Conservation (phyloP, 2,797 vertebrate species). For the Oreochromis grahami region DNA sequence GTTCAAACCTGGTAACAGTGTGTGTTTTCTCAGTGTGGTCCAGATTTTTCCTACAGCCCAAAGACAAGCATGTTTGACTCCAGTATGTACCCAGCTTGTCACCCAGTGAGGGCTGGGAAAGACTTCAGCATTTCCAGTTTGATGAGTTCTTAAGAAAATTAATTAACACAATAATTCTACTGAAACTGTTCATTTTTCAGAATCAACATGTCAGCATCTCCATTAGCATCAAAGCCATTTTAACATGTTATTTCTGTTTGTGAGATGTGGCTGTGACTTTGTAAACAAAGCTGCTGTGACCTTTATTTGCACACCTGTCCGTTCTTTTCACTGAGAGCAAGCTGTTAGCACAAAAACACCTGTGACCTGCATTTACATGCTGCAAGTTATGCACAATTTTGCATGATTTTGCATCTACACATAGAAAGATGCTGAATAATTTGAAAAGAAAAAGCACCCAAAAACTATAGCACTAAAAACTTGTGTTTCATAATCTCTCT, state of each 20-base stretch:
- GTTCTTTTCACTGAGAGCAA: slow-evolving; percentile 5
- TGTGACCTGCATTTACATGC: neutral
- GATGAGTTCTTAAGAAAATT: neutral
- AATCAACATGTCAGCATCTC: neutral
- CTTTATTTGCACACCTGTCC: slow-evolving; percentile 58
- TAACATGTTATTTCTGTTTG: neutral
- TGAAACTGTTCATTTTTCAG: neutral
- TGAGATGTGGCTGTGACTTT: slow-evolving; percentile 2
- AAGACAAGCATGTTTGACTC: neutral
- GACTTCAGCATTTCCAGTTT: neutral
- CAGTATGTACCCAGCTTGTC: neutral
- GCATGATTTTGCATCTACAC: neutral
- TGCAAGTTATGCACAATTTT: neutral
- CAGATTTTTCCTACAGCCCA: neutral
- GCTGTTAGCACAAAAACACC: slow-evolving; percentile 17
- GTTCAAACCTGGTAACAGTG: neutral
- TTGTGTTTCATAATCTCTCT: neutral
- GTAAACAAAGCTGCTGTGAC: slow-evolving; percentile 33
- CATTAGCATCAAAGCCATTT: neutral
- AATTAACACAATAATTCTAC: neutral
- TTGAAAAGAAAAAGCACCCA: accelerated
- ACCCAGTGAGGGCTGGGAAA: neutral
- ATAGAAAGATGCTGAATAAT: neutral
- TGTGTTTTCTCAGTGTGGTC: neutral
- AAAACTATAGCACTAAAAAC: neutral